Base-by-base conservation (phyloP, 2,888 invertebrate species). In the Sympetrum striolatum region DNA sequence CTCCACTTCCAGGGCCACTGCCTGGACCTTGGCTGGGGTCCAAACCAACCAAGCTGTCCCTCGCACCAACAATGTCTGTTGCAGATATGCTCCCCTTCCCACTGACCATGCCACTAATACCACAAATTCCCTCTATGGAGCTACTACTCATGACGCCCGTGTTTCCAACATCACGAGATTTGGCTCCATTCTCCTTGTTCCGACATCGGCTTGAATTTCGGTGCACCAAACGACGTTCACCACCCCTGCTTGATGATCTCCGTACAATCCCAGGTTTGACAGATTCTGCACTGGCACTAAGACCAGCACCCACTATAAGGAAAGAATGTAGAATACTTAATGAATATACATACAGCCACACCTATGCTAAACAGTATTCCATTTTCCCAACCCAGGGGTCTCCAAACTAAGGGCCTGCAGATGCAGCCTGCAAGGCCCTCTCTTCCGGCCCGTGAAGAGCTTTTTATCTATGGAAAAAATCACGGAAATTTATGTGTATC, bases 181-280 rank as follows among this genome's bases (percentile, higher is more conserved):
- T 94, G 90, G 93, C 93, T 48, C 95, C 95, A 91, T 95, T 95
- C 91, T 95, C 95, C 92, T 95, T 95, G 92, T 95, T 95, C 90
- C 95, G 94, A 79, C 95, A 94, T 81, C 92, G 92, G 31, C 94
- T 94, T 35, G 95, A 95, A 91, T 94, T 94, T 25, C 95, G 94
- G 80, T 95, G 94, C n/a, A 95, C 93, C 60, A 93, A 92, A 73
- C 93, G 92, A 22, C 94, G 93, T 5, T 94, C 94, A 91, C 94
- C 94, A 91, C 94, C 94, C 91, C 94, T 93, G 73, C 94, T 94
- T 0, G 94, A 94, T 5, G 94, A 94, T 90, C 94, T 93, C 91
- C 96, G 95, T 90, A 95, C 93, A 92, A 95, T 94, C 91, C 95
- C 94, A 92, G 95, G 94, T 93, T 95, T 96, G 91, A 96, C 94